Evolutionary conservation across 2,797 vertebrate species (phyloP).

Genomic region (Merluccius polli): DNA sequence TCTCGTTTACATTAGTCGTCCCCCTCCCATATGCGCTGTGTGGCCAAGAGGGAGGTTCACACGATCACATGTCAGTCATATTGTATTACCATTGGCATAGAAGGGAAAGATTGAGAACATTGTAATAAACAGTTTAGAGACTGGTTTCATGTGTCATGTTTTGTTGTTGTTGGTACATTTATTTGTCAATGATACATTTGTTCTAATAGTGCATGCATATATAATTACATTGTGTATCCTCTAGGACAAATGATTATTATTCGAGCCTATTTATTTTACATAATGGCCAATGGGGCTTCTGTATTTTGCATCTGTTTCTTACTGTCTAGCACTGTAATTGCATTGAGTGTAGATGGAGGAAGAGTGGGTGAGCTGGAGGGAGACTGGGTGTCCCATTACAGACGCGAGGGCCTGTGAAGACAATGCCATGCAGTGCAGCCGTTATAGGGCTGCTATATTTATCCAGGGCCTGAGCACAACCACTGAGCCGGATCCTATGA

Average conservation of each 20-base stretch:
- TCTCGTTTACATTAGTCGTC: constrained; percentile 41
- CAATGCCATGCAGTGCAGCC: constrained; percentile 38
- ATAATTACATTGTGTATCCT: constrained; percentile 1
- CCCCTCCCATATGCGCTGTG: constrained; percentile 38
- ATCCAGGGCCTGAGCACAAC: constrained; percentile 22
- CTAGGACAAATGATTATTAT: neutral
- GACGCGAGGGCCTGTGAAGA: constrained; percentile 32
- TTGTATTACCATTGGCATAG: constrained; percentile 43
- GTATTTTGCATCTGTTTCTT: neutral
- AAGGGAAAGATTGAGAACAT: constrained; percentile 49
- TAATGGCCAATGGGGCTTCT: neutral
- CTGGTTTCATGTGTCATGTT: constrained; percentile 16
- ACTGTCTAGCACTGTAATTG: neutral
- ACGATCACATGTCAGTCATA: constrained; percentile 50
- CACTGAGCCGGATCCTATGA: constrained; percentile 5
- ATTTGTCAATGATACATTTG: neutral
- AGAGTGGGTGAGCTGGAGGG: neutral
- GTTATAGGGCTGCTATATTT: constrained; percentile 43
- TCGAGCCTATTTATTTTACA: neutral
- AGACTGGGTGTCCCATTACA: constrained; percentile 40
- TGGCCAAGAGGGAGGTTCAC: constrained; percentile 25
- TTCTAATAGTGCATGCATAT: neutral
- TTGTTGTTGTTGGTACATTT: neutral
- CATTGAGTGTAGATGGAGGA: neutral
- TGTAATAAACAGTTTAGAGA: constrained; percentile 68